Percentiles rank a stretch among this genome's conserved stretches.
phyloP scores from a whole-genome alignment of 2,888 invertebrate genomes.

The Limnephilus rhombicus region DNA sequence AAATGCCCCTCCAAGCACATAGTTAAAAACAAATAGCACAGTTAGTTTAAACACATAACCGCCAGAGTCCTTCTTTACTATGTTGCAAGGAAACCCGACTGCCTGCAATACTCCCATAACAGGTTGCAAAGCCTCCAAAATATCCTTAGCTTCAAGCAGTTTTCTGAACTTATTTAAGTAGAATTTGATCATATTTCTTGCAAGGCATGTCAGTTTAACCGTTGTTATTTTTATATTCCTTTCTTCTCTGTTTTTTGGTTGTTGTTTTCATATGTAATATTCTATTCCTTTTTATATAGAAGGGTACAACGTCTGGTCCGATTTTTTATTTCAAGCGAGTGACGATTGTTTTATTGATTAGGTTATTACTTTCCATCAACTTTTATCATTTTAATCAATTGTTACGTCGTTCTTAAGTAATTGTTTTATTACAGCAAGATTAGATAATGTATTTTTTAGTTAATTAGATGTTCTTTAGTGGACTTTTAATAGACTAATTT shows the following conservation, averaged over 20 bases:
- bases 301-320: background rate
- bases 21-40: background rate
- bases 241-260: background rate
- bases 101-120: background rate
- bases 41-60: background rate
- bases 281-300: background rate
- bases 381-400: background rate
- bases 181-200: background rate
- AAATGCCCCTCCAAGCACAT: background rate
- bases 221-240: background rate
- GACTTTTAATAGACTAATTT: too few species aligned
- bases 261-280: background rate
- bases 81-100: background rate
- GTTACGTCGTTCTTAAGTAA: background rate
- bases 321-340: background rate
- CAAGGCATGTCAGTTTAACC: background rate
- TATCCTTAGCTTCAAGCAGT: slow-evolving; percentile 18
- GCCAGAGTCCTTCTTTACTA: background rate
- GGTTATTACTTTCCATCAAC: background rate
- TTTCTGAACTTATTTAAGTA: slow-evolving; percentile 21
- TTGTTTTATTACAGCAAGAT: too few species aligned
- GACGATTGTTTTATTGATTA: background rate
- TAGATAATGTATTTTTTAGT: too few species aligned
- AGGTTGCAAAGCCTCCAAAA: slow-evolving; percentile 22
- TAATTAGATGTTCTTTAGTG: too few species aligned